Evolutionary conservation across 2,797 vertebrate species (phyloP).

Genomic region (Sparidentex hasta): DNA sequence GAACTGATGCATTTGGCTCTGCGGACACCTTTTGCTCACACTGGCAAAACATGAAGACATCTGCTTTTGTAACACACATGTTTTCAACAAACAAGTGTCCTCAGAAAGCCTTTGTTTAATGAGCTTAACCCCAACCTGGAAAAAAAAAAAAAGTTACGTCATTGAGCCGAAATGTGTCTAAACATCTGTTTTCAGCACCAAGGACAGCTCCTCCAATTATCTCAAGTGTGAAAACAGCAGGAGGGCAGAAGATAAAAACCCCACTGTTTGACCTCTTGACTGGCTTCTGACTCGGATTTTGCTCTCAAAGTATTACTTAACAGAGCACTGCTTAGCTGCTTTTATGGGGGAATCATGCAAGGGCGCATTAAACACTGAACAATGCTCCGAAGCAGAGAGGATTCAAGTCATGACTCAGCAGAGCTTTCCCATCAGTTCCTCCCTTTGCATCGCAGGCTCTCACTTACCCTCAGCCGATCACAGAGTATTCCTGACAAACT

Average conservation of each 20-base stretch:
- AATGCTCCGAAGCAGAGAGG: neutral
- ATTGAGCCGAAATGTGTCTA: neutral
- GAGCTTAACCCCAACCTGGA: neutral
- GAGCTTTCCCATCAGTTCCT: neutral
- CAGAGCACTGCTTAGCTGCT: neutral
- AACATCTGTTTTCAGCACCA: constrained; percentile 71
- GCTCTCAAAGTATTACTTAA: neutral
- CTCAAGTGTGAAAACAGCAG: neutral
- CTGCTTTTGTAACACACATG: neutral
- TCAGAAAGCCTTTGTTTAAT: neutral
- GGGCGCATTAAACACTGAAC: neutral
- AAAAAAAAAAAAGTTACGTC: constrained; percentile 1
- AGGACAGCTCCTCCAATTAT: constrained; percentile 67
- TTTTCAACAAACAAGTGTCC: neutral
- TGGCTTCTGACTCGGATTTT: neutral
- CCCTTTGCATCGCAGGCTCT: constrained; percentile 2
- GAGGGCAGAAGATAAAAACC: neutral
- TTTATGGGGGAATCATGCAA: neutral
- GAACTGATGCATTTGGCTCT: neutral
- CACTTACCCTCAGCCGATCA: neutral
- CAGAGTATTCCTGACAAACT: neutral
- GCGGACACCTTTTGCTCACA: neutral
- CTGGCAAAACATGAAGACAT: neutral
- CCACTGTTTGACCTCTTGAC: neutral
- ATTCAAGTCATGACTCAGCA: constrained; percentile 63